phyloP scores from a whole-genome alignment of 2,888 invertebrate genomes.

The Napeogenes inachia region DNA sequence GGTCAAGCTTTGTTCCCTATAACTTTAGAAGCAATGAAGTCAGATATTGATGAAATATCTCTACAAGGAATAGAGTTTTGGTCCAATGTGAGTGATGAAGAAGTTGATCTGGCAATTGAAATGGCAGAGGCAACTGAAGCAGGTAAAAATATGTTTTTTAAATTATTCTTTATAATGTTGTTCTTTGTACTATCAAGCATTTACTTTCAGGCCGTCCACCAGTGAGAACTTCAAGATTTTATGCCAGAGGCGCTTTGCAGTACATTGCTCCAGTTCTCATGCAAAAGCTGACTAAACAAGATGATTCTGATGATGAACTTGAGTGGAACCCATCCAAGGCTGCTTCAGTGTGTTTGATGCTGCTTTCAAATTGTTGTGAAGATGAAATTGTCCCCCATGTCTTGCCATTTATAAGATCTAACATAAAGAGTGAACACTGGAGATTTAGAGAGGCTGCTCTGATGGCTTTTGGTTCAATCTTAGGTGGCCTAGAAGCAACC shows the following conservation, averaged over 20 bases:
- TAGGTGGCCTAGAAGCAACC: constrained; percentile 92
- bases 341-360: constrained; percentile 98
- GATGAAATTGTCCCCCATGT: constrained; percentile 97
- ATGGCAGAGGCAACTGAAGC: constrained; percentile 95
- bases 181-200: constrained; percentile 8
- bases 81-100: constrained; percentile 99
- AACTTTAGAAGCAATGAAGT: constrained; percentile 98
- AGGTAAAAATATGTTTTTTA: constrained; percentile 48
- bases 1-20: constrained; percentile 98
- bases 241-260: constrained; percentile 98
- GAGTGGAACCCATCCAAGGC: constrained; percentile 99
- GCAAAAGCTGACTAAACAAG: constrained; percentile 96
- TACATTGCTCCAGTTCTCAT: constrained; percentile 96
- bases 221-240: constrained; percentile 93
- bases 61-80: constrained; percentile 99
- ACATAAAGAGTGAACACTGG: constrained; percentile 97
- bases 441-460: constrained; percentile 95
- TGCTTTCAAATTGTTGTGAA: constrained; percentile 97
- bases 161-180: constrained; percentile 4
- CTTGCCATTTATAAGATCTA: constrained; percentile 95
- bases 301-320: constrained; percentile 98
- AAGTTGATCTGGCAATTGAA: constrained; percentile 96
- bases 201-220: constrained; percentile 87
- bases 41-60: constrained; percentile 95
- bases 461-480: constrained; percentile 97